Percentiles rank a stretch among this genome's conserved stretches.
Conservation (phyloP, 2,888 invertebrate species). For the Physocephala rufipes region DNA sequence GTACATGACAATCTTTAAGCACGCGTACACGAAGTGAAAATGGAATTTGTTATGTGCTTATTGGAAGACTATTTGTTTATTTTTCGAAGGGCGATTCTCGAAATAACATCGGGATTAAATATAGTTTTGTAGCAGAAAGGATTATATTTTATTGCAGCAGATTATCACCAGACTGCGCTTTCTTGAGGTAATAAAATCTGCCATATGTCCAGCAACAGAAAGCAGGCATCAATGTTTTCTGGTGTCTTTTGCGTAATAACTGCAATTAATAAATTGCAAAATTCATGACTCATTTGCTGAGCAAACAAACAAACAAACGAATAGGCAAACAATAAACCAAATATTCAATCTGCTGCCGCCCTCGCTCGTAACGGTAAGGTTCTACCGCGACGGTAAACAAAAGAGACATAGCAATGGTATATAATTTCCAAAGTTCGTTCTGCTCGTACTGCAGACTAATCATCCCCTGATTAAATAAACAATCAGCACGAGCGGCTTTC, state of each 20-base stretch:
- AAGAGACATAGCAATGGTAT: slow-evolving; percentile 13
- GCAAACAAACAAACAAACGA: slow-evolving; percentile 22
- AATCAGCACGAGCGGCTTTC: slow-evolving; percentile 51
- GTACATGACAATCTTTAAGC: too few species aligned
- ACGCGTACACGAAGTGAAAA: too few species aligned
- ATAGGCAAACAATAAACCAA: too few species aligned
- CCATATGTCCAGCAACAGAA: too few species aligned
- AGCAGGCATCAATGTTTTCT: background rate
- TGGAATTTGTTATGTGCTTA: slow-evolving; percentile 6
- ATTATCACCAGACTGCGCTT: too few species aligned
- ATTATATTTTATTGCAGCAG: too few species aligned
- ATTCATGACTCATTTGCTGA: background rate
- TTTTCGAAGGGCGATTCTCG: too few species aligned
- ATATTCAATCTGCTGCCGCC: slow-evolving; percentile 11
- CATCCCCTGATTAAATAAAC: slow-evolving; percentile 38
- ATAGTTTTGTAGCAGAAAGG: too few species aligned
- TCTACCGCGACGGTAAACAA: slow-evolving; percentile 16
- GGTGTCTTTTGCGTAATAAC: slow-evolving; percentile 6
- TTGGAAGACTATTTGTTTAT: too few species aligned
- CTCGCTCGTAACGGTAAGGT: background rate
- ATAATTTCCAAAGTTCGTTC: slow-evolving; percentile 23
- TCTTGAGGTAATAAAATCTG: too few species aligned
- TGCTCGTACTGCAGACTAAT: slow-evolving; percentile 34
- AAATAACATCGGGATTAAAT: too few species aligned
- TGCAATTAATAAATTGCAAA: slow-evolving; percentile 30